Percentiles rank a stretch among this genome's conserved stretches.
Conservation (phyloP, 1,140 invertebrate species). For the Bemisia tabaci region DNA sequence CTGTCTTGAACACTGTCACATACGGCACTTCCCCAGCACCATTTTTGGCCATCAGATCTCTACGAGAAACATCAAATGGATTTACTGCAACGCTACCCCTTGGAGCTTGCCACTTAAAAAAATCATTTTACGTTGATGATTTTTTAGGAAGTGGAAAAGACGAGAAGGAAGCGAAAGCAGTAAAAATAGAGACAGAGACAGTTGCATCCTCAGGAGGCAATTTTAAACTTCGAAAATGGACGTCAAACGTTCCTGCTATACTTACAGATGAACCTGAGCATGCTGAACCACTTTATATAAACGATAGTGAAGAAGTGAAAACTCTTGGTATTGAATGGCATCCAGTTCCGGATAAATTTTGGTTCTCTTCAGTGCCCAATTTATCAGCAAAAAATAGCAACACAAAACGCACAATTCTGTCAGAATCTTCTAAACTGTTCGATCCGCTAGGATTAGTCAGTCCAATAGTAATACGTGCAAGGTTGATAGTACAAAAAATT, state of each 20-base stretch:
- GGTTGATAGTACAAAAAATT: slow-evolving; percentile 24
- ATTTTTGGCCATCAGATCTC: slow-evolving; percentile 25
- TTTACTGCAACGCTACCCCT: slow-evolving; percentile 19
- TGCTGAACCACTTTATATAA: neutral
- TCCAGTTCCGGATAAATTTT: neutral
- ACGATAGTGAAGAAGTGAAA: neutral
- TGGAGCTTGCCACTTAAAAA: slow-evolving; percentile 21
- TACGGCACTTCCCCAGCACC: slow-evolving; percentile 27
- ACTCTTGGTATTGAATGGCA: neutral
- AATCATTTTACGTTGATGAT: slow-evolving; percentile 35
- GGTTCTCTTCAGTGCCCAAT: neutral
- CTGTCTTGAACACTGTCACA: slow-evolving; percentile 29
- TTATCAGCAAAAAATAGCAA: slow-evolving; percentile 1
- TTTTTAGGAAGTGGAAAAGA: neutral
- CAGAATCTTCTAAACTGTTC: slow-evolving; percentile 16
- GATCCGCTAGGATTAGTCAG: slow-evolving; percentile 23
- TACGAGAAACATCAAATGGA: slow-evolving; percentile 26
- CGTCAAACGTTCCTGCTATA: neutral
- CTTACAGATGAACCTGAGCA: neutral
- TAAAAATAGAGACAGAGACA: neutral
- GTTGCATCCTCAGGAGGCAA: neutral
- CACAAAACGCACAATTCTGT: slow-evolving; percentile 11
- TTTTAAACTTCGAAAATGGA: neutral
- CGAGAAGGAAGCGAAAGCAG: neutral
- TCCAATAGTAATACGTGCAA: slow-evolving; percentile 21